These are phyloP conservation scores for Hylaea fasciaria DNA, from an alignment of 2,888 invertebrate genomes.

Conservation along the genomic window DNA sequence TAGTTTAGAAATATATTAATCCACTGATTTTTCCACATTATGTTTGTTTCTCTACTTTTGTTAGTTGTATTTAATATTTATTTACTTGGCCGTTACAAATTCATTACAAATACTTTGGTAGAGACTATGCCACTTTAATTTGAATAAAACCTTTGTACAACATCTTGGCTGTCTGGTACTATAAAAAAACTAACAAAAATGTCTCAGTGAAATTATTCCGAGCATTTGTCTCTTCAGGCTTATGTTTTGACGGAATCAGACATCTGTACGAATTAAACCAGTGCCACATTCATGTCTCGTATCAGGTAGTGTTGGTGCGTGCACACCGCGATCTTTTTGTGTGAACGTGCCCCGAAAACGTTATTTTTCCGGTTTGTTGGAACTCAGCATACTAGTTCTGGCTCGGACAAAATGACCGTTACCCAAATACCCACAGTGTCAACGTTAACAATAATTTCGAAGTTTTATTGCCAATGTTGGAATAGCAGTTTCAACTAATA, in stretches of 20 bases:
- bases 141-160: no score
- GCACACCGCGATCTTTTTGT: constrained; percentile 47
- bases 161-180: no score
- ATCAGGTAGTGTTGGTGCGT: constrained; percentile 60
- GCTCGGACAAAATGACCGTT: constrained; percentile 65
- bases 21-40: no score
- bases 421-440: constrained; percentile 55
- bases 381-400: constrained; percentile 63
- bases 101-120: no score
- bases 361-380: constrained; percentile 77
- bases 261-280: constrained; percentile 11
- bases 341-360: constrained; percentile 75
- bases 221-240: constrained; percentile 7
- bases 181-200: no score
- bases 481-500: constrained; percentile 23
- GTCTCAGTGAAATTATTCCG: not conserved
- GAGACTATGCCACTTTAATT: no score
- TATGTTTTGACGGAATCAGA: constrained; percentile 7
- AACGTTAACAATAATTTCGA: constrained; percentile 32
- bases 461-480: constrained; percentile 23
- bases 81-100: no score
- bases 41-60: no score
- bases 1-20: no score
- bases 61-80: no score
- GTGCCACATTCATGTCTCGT: constrained; percentile 63